Conservation (phyloP, 2,797 vertebrate species). For the Mycteria americana region DNA sequence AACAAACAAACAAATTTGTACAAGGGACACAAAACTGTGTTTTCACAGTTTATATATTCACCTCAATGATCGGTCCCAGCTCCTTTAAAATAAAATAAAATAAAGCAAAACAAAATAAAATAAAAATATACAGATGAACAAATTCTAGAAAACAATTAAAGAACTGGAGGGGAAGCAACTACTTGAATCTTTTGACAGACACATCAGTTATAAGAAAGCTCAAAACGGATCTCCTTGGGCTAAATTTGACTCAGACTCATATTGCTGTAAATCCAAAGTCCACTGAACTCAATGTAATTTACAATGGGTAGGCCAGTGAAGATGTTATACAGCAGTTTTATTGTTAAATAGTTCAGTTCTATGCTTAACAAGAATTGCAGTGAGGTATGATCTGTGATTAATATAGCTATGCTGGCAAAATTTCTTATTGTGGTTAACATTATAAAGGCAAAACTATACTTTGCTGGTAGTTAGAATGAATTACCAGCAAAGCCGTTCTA, state of each 20-base stretch:
- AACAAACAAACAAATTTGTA: background rate
- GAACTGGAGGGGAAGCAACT: background rate
- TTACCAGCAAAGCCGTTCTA: background rate
- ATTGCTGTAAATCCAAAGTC: background rate
- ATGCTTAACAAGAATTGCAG: background rate
- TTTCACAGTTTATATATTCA: background rate
- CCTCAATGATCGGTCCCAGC: background rate
- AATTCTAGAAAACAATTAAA: background rate
- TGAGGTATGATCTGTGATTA: background rate
- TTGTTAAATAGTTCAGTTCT: background rate
- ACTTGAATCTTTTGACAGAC: background rate
- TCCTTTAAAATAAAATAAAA: background rate
- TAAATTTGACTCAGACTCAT: background rate
- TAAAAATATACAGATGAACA: background rate
- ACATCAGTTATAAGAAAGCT: background rate
- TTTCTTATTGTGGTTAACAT: background rate
- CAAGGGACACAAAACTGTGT: background rate
- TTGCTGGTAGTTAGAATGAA: background rate
- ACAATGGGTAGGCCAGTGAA: background rate
- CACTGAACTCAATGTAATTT: background rate
- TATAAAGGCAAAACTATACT: background rate
- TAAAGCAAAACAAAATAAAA: background rate
- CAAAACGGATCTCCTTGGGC: background rate
- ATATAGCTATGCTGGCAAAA: background rate
- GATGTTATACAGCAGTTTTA: background rate